Conservation (phyloP, 2,888 invertebrate species). For the Drosophila kanekoi region DNA sequence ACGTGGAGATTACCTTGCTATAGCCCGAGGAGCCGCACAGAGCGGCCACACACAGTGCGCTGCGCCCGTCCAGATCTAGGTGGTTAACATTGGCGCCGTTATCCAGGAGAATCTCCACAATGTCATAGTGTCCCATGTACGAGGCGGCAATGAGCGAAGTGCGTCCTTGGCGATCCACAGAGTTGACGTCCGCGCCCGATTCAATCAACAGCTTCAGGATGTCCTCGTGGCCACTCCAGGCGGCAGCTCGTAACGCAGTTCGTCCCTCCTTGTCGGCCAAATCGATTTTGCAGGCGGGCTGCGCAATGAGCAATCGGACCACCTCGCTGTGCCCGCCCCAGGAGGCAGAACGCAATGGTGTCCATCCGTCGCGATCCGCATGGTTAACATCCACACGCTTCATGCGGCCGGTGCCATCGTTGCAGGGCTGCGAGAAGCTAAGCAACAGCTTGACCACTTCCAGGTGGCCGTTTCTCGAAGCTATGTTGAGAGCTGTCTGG, state of each 20-base stretch:
- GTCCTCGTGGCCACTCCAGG: conserved; percentile 97
- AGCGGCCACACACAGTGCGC: conserved; percentile 94
- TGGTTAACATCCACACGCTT: conserved; percentile 90
- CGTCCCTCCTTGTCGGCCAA: conserved; percentile 94
- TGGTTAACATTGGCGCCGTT: conserved; percentile 94
- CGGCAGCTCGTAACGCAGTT: conserved; percentile 95
- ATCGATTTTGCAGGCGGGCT: conserved; percentile 92
- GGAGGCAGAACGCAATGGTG: conserved; percentile 95
- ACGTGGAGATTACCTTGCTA: conserved; percentile 89
- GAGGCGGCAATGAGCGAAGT: conserved; percentile 97
- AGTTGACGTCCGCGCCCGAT: conserved; percentile 92
- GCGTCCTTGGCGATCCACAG: conserved; percentile 94
- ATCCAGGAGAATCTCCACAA: conserved; percentile 92
- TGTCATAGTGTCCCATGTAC: conserved; percentile 98
- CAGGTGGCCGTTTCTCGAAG: conserved; percentile 91
- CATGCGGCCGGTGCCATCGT: conserved; percentile 83
- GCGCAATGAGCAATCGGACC: conserved; percentile 91
- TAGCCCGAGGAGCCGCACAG: conserved; percentile 92
- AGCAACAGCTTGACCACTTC: conserved; percentile 89
- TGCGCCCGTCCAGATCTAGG: conserved; percentile 94
- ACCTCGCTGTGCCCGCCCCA: conserved; percentile 98
- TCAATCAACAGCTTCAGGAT: conserved; percentile 91
- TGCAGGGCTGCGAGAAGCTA: conserved; percentile 82
- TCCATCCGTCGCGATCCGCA: conserved; percentile 95
- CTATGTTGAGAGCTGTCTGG: conserved; percentile 94